Evolutionary conservation across 2,888 invertebrate genomes (phyloP).

Genomic region (Amitus sp.): DNA sequence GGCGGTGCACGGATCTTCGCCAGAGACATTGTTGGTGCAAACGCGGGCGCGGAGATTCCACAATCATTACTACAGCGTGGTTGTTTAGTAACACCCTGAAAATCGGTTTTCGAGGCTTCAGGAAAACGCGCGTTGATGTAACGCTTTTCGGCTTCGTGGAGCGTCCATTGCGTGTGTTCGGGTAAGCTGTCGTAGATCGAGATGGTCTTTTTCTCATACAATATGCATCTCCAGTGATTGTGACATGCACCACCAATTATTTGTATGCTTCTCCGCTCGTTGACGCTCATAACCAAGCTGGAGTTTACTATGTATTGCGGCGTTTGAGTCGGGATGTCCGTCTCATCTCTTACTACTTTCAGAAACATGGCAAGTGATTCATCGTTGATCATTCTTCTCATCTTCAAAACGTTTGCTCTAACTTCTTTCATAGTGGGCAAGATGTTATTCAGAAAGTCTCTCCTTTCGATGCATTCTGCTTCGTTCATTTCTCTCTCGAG

Average conservation of each 20-base stretch:
- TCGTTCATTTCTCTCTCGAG: too few relatives aligned
- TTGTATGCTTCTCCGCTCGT: slow-evolving; percentile 13
- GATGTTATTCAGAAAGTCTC: too few relatives aligned
- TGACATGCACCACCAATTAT: slow-evolving; percentile 27
- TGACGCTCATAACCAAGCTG: neutral
- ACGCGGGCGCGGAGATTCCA: too few relatives aligned
- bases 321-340: slow-evolving; percentile 12
- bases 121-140: slow-evolving; percentile 31
- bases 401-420: neutral
- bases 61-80: too few relatives aligned
- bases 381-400: neutral
- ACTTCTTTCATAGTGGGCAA: neutral
- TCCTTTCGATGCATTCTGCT: too few relatives aligned
- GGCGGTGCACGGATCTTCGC: too few relatives aligned
- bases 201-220: slow-evolving; percentile 26
- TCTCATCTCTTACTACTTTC: slow-evolving; percentile 3
- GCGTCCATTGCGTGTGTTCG: neutral
- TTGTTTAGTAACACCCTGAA: too few relatives aligned
- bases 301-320: slow-evolving; percentile 8
- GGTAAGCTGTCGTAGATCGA: slow-evolving; percentile 31
- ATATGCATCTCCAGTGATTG: slow-evolving; percentile 35
- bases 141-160: slow-evolving; percentile 12
- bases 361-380: slow-evolving; percentile 7
- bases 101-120: too few relatives aligned
- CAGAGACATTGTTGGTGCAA: too few relatives aligned